Conservation (phyloP, 2,888 invertebrate genomes). For the Dasypolia templi region DNA sequence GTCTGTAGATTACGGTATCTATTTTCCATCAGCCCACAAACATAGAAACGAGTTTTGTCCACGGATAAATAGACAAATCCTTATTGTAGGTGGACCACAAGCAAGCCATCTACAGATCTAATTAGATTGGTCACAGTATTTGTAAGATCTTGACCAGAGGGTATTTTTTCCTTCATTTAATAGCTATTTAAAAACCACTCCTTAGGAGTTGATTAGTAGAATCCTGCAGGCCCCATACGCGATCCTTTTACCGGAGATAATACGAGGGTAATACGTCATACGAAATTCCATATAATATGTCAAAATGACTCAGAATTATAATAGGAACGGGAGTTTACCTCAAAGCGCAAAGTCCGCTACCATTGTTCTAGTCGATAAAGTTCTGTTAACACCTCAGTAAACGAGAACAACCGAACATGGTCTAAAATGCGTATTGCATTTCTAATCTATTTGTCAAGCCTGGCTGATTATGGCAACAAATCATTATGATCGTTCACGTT, state of each 20-base stretch:
- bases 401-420: constrained; percentile 1
- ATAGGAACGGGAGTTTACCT: constrained; percentile 9
- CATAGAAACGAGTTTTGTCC: no score
- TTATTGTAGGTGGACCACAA: no score
- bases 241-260: neutral
- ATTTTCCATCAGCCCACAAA: no score
- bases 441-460: constrained; percentile 24
- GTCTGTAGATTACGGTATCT: neutral
- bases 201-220: neutral
- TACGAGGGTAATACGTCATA: constrained; percentile 21
- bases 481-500: constrained; percentile 5
- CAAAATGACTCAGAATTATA: neutral
- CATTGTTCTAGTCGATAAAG: neutral
- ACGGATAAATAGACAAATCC: no score
- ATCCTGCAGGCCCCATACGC: neutral
- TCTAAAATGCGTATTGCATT: constrained; percentile 9
- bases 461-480: constrained; percentile 2
- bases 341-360: neutral
- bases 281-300: neutral
- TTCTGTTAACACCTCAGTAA: constrained; percentile 3
- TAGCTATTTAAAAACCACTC: neutral
- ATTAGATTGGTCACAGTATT: neutral
- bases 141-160: neutral
- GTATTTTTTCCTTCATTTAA: neutral
- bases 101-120: no score